phyloP scores from a whole-genome alignment of 2,113 vertebrate species.

The Megalops atlanticus region DNA sequence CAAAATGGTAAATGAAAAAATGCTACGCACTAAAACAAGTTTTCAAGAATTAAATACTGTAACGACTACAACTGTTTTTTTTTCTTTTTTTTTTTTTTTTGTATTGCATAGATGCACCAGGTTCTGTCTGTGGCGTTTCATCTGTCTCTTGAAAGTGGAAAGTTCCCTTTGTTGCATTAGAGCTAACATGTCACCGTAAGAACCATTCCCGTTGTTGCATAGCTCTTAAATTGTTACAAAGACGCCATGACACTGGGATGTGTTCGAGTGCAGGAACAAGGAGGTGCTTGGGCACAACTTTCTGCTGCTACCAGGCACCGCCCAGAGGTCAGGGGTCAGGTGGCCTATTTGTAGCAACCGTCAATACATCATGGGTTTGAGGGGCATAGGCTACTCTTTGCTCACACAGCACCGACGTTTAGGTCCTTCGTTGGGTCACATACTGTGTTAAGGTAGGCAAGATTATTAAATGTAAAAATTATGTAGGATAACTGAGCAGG shows the following conservation, averaged over 20 bases:
- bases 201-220: background rate
- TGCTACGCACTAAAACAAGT: too few species aligned
- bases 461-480: background rate
- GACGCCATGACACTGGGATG: background rate
- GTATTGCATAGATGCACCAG: background rate
- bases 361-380: background rate
- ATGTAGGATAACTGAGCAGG: background rate
- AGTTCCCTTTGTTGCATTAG: background rate
- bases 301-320: constrained; percentile 16
- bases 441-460: too few species aligned
- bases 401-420: too few species aligned
- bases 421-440: too few species aligned
- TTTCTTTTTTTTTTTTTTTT: too few species aligned
- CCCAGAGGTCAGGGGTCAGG: constrained; percentile 27
- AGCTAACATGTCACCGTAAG: constrained; percentile 6
- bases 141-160: background rate
- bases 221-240: background rate
- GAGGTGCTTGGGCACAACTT: background rate
- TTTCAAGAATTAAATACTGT: too few species aligned
- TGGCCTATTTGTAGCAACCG: background rate
- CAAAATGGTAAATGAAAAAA: too few species aligned
- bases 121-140: background rate
- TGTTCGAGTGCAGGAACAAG: background rate
- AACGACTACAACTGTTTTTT: too few species aligned
- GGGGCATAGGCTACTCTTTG: too few species aligned